phyloP scores from a whole-genome alignment of 2,797 vertebrate genomes.

The Girardinus metallicus region DNA sequence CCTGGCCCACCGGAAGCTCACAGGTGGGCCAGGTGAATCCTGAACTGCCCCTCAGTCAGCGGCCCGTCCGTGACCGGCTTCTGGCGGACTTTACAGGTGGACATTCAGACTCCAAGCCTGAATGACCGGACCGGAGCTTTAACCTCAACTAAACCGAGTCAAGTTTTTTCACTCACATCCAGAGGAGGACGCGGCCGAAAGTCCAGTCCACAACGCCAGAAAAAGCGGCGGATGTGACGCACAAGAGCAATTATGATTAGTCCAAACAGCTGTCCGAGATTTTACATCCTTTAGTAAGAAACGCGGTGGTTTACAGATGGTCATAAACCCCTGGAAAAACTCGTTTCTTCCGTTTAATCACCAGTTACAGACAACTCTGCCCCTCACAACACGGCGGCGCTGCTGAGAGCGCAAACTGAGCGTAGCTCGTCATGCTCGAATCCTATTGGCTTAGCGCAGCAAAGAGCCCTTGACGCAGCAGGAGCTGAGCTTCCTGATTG shows the following conservation, averaged over 20 bases:
- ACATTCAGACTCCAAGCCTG: neutral
- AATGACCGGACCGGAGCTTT: neutral
- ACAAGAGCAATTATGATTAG: too few species aligned
- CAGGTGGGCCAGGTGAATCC: too few species aligned
- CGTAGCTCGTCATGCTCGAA: neutral
- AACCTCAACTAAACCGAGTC: too few species aligned
- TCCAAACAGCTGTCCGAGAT: constrained; percentile 14
- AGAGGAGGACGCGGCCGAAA: too few species aligned
- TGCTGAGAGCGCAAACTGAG: neutral
- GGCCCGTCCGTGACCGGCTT: too few species aligned
- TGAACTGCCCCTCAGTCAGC: too few species aligned
- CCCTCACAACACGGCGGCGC: neutral
- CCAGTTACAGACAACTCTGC: neutral
- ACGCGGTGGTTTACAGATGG: fast-evolving
- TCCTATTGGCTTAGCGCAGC: constrained; percentile 21
- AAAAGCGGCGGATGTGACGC: too few species aligned
- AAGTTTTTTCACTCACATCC: too few species aligned
- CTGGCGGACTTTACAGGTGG: too few species aligned
- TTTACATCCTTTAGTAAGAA: fast-evolving
- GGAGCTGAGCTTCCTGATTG: constrained; percentile 29
- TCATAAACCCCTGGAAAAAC: neutral
- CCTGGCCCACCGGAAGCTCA: too few species aligned
- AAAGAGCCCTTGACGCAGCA: neutral
- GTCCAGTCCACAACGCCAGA: too few species aligned
- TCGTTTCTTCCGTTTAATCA: neutral